These are phyloP conservation scores for Chrysolina americana DNA, from an alignment of 2,888 invertebrate genomes.

Conservation along the genomic window DNA sequence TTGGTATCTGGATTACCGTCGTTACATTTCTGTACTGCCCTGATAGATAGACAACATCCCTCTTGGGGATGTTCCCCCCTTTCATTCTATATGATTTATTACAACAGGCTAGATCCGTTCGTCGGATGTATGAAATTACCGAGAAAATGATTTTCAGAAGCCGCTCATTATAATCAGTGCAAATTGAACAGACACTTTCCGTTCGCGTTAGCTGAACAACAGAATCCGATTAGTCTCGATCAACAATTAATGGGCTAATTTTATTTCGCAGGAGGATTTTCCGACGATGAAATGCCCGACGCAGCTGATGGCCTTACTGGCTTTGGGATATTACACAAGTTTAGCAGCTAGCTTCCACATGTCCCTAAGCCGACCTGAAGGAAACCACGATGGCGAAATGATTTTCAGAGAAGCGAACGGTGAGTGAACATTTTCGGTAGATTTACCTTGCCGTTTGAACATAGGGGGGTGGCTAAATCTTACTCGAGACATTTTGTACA, in stretches of 20 bases:
- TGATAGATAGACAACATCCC: no score
- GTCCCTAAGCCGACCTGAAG: slow-evolving; percentile 26
- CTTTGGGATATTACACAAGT: slow-evolving; percentile 35
- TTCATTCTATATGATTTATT: no score
- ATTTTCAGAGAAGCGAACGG: slow-evolving; percentile 26
- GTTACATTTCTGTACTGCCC: no score
- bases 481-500: no score
- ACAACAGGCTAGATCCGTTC: no score
- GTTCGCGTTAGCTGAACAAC: neutral
- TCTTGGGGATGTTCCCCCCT: no score
- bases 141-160: neutral
- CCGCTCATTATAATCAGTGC: neutral
- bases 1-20: no score
- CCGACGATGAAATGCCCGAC: slow-evolving; percentile 33
- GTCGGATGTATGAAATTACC: neutral
- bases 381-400: slow-evolving; percentile 26
- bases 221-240: slow-evolving; percentile 2
- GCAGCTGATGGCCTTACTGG: slow-evolving; percentile 31
- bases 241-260: neutral
- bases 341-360: slow-evolving; percentile 30
- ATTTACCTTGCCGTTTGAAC: no score
- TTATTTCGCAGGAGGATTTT: slow-evolving; percentile 13
- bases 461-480: no score
- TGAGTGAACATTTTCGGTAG: neutral
- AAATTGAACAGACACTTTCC: neutral